These are phyloP conservation scores for Drosophila varians DNA, from an alignment of 1,140 invertebrate species.

Conservation along the genomic window DNA sequence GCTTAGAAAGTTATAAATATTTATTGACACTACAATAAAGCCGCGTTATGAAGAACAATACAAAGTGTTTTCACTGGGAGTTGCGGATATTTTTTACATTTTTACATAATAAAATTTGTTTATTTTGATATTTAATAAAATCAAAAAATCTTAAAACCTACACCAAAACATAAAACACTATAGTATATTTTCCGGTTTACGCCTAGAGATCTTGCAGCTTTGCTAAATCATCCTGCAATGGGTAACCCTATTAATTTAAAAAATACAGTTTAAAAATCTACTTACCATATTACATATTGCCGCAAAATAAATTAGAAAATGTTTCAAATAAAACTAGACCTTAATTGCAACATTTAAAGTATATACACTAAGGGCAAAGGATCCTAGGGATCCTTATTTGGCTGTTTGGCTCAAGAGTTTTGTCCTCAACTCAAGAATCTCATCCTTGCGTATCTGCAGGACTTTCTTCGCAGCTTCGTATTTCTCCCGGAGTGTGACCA, in stretches of 20 bases:
- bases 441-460: constrained; percentile 47
- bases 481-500: constrained; percentile 29
- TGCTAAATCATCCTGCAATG: neutral
- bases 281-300: too few relatives aligned
- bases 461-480: constrained; percentile 58
- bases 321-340: neutral
- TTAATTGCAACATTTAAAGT: too few relatives aligned
- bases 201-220: neutral
- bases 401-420: neutral
- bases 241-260: neutral
- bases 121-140: too few relatives aligned
- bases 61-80: neutral
- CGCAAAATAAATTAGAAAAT: too few relatives aligned
- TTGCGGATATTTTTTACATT: neutral
- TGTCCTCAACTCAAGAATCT: constrained; percentile 33
- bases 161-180: neutral
- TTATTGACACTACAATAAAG: constrained; percentile 77
- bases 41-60: constrained; percentile 67
- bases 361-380: neutral
- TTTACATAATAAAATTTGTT: neutral
- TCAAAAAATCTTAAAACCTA: neutral
- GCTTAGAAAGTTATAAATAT: constrained; percentile 79
- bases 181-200: neutral
- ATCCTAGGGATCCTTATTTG: constrained; percentile 28
- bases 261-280: neutral